phyloP scores from a whole-genome alignment of 2,888 invertebrate genomes.

The Macrophya alboannulata region DNA sequence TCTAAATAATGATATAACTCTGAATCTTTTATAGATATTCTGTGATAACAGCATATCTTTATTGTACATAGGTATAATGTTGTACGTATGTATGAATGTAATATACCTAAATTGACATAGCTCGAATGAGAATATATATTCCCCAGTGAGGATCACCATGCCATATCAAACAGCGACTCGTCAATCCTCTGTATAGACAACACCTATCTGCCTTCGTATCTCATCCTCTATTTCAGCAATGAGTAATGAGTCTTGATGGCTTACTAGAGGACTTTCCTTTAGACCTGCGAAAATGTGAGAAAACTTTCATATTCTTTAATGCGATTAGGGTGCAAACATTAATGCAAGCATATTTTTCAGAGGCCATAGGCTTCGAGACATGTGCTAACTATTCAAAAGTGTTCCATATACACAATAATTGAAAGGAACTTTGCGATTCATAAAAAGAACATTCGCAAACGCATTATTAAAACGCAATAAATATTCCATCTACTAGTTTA shows the following conservation, averaged over 20 bases:
- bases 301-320: neutral
- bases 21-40: neutral
- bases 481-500: no score
- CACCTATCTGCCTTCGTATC: conserved; percentile 87
- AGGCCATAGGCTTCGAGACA: neutral
- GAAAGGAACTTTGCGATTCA: no score
- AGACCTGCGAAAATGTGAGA: conserved; percentile 81
- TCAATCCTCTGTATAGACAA: conserved; percentile 82
- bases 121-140: neutral
- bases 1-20: neutral
- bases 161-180: neutral
- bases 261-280: conserved; percentile 86
- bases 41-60: neutral
- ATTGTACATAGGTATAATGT: neutral
- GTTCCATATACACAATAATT: no score
- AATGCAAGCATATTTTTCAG: conserved; percentile 18
- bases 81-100: neutral
- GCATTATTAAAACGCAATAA: no score
- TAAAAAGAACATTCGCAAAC: no score
- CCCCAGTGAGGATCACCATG: neutral
- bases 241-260: conserved; percentile 86
- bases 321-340: neutral
- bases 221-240: conserved; percentile 88
- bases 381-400: no score
- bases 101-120: neutral